A percentile compares a stretch with the other conserved stretches of the same genome.
Evolutionary conservation across 2,797 vertebrate species (phyloP).

Genomic region (Tamandua tetradactyla): DNA sequence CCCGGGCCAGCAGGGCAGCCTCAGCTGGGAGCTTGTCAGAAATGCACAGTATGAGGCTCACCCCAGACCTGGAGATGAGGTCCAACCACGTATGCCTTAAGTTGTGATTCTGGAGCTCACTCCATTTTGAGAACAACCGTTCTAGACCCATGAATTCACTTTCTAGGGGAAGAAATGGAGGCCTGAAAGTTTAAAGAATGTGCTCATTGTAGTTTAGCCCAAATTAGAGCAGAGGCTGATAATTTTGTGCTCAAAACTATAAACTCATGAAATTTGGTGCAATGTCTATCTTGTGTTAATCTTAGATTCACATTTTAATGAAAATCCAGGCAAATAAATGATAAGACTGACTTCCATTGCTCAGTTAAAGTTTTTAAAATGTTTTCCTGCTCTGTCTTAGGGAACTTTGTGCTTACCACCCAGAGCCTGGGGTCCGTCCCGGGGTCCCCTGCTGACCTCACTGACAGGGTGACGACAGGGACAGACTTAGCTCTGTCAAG

Average conservation of each 20-base stretch:
- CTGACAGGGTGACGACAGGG: background rate
- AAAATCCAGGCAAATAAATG: background rate
- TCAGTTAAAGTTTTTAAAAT: background rate
- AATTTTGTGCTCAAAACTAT: background rate
- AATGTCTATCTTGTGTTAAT: background rate
- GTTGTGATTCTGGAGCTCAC: background rate
- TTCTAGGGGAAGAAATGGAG: background rate
- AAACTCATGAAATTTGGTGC: background rate
- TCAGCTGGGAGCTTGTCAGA: background rate
- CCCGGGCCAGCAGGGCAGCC: background rate
- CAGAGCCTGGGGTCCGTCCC: background rate
- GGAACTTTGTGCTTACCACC: background rate
- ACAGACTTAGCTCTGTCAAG: background rate
- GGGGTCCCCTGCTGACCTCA: background rate
- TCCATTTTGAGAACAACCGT: background rate
- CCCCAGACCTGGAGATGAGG: rapidly evolving
- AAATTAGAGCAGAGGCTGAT: background rate
- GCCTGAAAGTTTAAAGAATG: background rate
- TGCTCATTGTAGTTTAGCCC: background rate
- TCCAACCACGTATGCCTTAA: rapidly evolving
- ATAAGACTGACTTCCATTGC: background rate
- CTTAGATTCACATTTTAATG: background rate
- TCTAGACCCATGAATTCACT: background rate
- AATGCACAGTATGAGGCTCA: too few species aligned
- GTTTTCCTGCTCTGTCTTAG: background rate